Evolutionary conservation across 2,113 vertebrate genomes (phyloP).

Genomic region (Ammodytes marinus): DNA sequence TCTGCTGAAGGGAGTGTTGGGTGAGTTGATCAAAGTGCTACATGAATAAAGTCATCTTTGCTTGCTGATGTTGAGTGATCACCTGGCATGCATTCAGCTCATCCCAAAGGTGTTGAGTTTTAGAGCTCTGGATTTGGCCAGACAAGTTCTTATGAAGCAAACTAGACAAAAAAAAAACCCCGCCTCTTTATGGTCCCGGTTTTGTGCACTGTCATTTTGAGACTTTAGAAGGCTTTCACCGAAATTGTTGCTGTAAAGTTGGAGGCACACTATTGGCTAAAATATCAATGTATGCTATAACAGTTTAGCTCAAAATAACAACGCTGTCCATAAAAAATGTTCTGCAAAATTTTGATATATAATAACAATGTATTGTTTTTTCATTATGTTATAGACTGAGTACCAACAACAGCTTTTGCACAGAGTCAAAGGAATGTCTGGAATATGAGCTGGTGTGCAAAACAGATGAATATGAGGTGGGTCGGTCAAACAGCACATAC

Average conservation of each 20-base stretch:
- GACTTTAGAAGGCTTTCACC: neutral
- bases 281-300: neutral
- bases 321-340: neutral
- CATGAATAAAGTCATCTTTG: neutral
- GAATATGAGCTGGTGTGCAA: slow-evolving; percentile 83
- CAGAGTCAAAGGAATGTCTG: slow-evolving; percentile 83
- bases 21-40: slow-evolving; percentile 56
- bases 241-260: neutral
- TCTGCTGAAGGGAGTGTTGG: slow-evolving; percentile 73
- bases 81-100: neutral
- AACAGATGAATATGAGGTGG: slow-evolving; percentile 85
- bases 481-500: neutral
- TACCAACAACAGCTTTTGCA: slow-evolving; percentile 80
- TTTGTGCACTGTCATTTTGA: neutral
- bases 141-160: no score
- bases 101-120: neutral
- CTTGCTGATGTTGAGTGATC: neutral
- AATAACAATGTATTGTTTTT: neutral
- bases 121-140: neutral
- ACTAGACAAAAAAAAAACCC: neutral
- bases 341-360: no score
- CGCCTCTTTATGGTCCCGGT: neutral
- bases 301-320: neutral
- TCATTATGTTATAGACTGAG: slow-evolving; percentile 66
- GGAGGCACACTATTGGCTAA: neutral